These are phyloP conservation scores for Dendropsophus ebraccatus DNA, from an alignment of 2,113 vertebrate species.

Conservation along the genomic window DNA sequence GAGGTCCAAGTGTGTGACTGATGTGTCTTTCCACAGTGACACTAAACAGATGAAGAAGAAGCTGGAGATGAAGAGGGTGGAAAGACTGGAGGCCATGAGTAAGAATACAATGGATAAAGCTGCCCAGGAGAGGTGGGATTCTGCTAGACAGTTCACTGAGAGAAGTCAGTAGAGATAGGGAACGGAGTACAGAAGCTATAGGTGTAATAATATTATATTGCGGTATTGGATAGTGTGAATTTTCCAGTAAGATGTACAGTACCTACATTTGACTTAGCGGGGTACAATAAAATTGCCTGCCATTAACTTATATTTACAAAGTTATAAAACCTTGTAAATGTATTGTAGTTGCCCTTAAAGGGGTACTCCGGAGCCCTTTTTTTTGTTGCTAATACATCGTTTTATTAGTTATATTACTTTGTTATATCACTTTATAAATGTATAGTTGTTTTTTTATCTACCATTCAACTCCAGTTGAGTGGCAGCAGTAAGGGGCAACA, in stretches of 20 bases:
- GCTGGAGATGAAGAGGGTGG: slow-evolving; percentile 74
- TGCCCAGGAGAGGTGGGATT: slow-evolving; percentile 80
- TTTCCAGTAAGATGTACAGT: neutral
- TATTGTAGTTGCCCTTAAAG: too few relatives aligned
- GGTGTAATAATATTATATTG: neutral
- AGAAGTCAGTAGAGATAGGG: neutral
- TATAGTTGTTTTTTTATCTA: too few relatives aligned
- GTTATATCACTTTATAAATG: too few relatives aligned
- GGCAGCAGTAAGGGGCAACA: too few relatives aligned
- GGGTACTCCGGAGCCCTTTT: too few relatives aligned
- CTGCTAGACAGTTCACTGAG: neutral
- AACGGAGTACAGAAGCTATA: neutral
- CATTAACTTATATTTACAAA: too few relatives aligned
- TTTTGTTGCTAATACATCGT: too few relatives aligned
- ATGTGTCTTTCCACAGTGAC: slow-evolving; percentile 74
- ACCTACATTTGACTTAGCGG: too few relatives aligned
- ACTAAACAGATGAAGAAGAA: slow-evolving; percentile 86
- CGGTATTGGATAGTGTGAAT: neutral
- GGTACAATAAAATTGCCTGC: too few relatives aligned
- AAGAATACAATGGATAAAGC: slow-evolving; percentile 78
- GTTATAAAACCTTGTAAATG: too few relatives aligned
- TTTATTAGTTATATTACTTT: too few relatives aligned
- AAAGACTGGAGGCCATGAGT: slow-evolving; percentile 72
- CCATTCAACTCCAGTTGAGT: too few relatives aligned
- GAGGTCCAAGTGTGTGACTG: neutral